These are phyloP conservation scores for Hylaea fasciaria DNA, from an alignment of 2,888 invertebrate genomes.

Conservation along the genomic window DNA sequence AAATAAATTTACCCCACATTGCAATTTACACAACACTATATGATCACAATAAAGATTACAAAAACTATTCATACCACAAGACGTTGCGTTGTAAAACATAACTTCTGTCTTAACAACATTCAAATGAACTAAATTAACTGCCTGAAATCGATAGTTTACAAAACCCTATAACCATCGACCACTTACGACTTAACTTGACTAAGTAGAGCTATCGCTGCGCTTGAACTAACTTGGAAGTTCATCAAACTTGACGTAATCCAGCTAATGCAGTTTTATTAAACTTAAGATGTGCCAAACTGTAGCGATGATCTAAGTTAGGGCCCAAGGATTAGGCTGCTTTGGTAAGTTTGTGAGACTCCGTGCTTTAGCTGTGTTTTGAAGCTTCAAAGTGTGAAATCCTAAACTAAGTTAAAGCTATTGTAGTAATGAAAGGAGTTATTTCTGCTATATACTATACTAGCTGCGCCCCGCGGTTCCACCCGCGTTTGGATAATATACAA, in stretches of 20 bases:
- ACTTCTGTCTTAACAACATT: too few relatives aligned
- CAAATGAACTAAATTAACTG: too few relatives aligned
- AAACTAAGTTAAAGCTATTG: background rate
- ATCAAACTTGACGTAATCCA: slow-evolving; percentile 1
- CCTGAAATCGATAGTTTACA: too few relatives aligned
- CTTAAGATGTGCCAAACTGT: background rate
- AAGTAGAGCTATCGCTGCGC: background rate
- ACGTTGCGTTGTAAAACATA: too few relatives aligned
- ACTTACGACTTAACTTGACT: background rate
- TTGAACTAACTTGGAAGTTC: background rate
- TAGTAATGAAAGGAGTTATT: background rate
- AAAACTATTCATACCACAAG: too few relatives aligned
- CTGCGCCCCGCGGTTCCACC: too few relatives aligned
- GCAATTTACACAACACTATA: too few relatives aligned
- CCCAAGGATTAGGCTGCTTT: slow-evolving; percentile 11
- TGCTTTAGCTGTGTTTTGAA: background rate
- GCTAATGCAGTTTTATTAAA: slow-evolving; percentile 10
- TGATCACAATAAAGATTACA: too few relatives aligned
- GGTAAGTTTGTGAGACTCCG: background rate
- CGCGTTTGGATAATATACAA: too few relatives aligned
- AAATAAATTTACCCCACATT: too few relatives aligned
- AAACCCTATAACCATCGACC: too few relatives aligned
- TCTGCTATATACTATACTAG: too few relatives aligned
- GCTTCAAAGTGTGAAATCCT: background rate
- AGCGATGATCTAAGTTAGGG: slow-evolving; percentile 5